Evolutionary conservation across 2,113 vertebrate species (phyloP).

Genomic region (Cariama cristata): DNA sequence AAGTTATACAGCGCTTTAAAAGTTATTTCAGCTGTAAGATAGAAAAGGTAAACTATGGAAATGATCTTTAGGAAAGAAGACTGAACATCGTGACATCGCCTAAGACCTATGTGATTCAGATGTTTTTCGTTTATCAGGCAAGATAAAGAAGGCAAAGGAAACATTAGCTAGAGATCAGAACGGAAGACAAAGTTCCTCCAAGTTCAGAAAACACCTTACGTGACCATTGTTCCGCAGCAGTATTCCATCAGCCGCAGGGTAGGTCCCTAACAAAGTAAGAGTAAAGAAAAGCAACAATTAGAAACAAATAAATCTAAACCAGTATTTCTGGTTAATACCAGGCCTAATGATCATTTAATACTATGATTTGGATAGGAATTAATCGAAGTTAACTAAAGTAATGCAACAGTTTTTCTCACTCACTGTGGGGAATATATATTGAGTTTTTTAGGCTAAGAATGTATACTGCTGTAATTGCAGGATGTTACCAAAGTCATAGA

Average conservation of each 20-base stretch:
- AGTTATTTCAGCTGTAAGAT: slow-evolving; percentile 14
- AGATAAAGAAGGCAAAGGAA: background rate
- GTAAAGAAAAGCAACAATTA: background rate
- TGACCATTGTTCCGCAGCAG: background rate
- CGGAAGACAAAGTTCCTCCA: background rate
- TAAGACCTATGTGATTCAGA: background rate
- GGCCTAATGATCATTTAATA: background rate
- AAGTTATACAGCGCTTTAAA: background rate
- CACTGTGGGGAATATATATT: background rate
- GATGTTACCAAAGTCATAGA: background rate
- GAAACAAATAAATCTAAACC: background rate
- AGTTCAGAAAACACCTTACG: background rate
- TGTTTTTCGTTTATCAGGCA: background rate
- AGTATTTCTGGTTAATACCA: background rate
- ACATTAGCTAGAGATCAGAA: background rate
- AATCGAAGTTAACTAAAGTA: background rate
- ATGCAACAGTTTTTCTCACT: background rate
- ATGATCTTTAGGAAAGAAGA: background rate
- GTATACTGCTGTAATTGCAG: background rate
- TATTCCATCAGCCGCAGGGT: background rate
- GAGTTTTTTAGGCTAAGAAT: background rate
- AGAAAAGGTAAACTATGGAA: background rate
- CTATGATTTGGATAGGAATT: background rate
- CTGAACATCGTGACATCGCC: background rate
- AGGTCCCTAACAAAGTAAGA: background rate